Base-by-base conservation (phyloP, 2,797 vertebrate genomes). In the Catamblyrhynchus diadema region DNA sequence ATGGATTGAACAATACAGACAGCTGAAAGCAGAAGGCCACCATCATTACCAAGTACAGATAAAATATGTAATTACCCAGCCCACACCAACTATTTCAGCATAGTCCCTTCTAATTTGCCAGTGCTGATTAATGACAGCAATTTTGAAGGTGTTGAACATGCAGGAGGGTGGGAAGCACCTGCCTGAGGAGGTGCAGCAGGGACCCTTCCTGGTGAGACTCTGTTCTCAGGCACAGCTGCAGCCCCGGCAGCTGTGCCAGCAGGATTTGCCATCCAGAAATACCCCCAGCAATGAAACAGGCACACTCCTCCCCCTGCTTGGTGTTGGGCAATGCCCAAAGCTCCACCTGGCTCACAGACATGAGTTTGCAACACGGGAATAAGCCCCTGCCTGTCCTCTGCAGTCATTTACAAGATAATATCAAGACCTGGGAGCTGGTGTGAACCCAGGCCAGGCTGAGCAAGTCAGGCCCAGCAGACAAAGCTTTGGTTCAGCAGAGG, bases 1-100 rank as follows among this genome's bases (percentile, higher is more conserved):
- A 99, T 99, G 83, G 99, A 98, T 7, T 99, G 99, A 96, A 99
- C 95, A 60, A 99, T 97, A 8, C 98, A 98, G 45, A 99, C 98
- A 14, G 98, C 99, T 99, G 89, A 41, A 94, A 89, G 81, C 23
- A 96, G 83, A 97, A 90, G 77, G 17, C 39, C 79, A 86, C 73
- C 45, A 33, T 81, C 48, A 32, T 97, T 82, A 96, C 20, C 69
- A 85, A 86, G n/a, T 45, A 59, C 66, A 89, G 73, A 57, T 51
- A 42, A 91, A 81, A 83, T 19, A 41, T 0, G 23, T 39, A 50
- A 22, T 73, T 84, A 30, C 74, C 65, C 64, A 89, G 35, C 85
- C 92, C 72, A 65, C 65, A 20, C 5, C 27, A 72, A 54, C 61
- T 74, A 57, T 61, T 80, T n/a, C 89, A 75, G 44, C 57, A 30